Evolutionary conservation across 1,140 invertebrate species (phyloP).

Genomic region (Brachionus koreanus): DNA sequence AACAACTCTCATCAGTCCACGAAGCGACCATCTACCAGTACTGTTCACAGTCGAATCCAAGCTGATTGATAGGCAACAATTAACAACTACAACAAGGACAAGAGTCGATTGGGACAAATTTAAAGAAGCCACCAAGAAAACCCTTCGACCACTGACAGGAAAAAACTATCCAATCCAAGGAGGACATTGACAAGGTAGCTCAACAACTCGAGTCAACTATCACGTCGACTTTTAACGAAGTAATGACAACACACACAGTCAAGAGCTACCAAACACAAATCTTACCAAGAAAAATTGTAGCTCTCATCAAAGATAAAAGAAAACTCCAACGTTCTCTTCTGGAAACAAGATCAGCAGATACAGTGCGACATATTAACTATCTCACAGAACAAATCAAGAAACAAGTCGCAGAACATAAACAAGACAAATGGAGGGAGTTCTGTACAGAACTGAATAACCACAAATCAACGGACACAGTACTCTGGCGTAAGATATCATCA

Average conservation of each 20-base stretch:
- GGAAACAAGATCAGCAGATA: not conserved
- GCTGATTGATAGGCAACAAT: not conserved
- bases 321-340: not conserved
- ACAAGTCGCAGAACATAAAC: not conserved
- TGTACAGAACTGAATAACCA: not conserved
- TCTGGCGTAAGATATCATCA: not conserved
- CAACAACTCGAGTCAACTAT: too few species aligned
- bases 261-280: too few species aligned
- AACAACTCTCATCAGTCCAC: too few species aligned
- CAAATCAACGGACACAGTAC: not conserved
- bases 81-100: not conserved
- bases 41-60: not conserved
- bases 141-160: too few species aligned
- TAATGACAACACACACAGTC: not conserved
- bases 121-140: not conserved
- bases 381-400: not conserved
- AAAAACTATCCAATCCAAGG: too few species aligned
- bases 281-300: not conserved
- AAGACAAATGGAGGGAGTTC: not conserved
- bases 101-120: not conserved
- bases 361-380: not conserved
- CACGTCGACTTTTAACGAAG: not conserved
- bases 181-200: too few species aligned
- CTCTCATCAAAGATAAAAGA: not conserved
- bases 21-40: too few species aligned